phyloP scores from a whole-genome alignment of 2,888 invertebrate genomes.

The Tetragonula carbonaria region DNA sequence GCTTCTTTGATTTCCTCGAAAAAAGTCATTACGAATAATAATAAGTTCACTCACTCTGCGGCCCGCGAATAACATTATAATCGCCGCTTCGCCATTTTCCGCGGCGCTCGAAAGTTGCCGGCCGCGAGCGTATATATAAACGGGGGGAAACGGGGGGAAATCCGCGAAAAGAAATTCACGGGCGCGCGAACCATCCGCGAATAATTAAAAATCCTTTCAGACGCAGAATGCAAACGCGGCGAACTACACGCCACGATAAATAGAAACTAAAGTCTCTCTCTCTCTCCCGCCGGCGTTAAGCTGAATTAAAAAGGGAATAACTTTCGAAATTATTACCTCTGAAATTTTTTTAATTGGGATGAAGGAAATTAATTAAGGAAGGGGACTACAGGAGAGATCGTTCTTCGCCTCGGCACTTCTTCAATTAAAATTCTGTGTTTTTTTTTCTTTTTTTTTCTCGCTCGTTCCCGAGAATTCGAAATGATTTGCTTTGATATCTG shows the following conservation, averaged over 20 bases:
- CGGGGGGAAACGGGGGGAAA: not conserved
- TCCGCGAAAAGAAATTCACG: not conserved
- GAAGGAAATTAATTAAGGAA: not conserved
- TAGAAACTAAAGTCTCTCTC: not conserved
- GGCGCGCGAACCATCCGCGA: not conserved
- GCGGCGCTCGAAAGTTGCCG: too few species aligned
- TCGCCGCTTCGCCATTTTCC: not conserved
- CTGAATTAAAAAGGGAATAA: not conserved
- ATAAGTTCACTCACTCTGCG: not conserved
- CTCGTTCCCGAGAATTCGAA: too few species aligned
- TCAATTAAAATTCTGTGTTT: not conserved
- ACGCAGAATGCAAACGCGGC: not conserved
- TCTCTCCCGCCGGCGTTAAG: too few species aligned
- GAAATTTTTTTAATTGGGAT: not conserved
- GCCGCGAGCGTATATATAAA: not conserved
- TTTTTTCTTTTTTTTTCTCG: too few species aligned
- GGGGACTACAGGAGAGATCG: not conserved
- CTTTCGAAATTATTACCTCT: not conserved
- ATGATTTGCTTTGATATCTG: too few species aligned
- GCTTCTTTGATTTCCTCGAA: not conserved
- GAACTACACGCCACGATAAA: not conserved
- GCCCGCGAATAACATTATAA: not conserved
- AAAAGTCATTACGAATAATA: conserved; percentile 1
- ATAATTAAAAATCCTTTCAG: conserved; percentile 9
- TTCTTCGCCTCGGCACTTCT: not conserved